These are phyloP conservation scores for Podarcis cretensis DNA, from an alignment of 2,113 vertebrate species.

Conservation along the genomic window DNA sequence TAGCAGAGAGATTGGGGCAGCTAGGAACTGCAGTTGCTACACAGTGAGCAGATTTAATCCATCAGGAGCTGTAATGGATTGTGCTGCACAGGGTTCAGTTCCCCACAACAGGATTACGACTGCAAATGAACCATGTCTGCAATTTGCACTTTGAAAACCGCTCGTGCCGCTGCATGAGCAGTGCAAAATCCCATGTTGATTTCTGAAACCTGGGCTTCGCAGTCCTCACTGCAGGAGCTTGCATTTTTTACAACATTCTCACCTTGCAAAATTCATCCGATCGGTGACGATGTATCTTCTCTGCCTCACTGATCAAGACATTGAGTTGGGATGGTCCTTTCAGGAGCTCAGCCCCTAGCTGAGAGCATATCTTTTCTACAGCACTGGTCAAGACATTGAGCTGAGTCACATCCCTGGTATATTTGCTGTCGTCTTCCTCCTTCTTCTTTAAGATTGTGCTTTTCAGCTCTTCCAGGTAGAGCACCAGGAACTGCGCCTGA, in stretches of 20 bases:
- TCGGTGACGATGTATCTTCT: not conserved
- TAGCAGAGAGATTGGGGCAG: too few species aligned
- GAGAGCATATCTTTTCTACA: not conserved
- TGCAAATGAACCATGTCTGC: too few species aligned
- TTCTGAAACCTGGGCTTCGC: not conserved
- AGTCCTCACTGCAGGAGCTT: not conserved
- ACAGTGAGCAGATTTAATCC: too few species aligned
- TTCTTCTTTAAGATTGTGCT: not conserved
- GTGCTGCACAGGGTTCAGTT: too few species aligned
- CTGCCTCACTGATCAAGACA: not conserved
- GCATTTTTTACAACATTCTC: not conserved
- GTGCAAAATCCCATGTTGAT: not conserved
- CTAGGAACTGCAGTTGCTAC: too few species aligned
- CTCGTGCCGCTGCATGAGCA: too few species aligned
- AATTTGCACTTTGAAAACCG: too few species aligned
- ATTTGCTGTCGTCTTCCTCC: not conserved
- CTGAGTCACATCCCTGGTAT: not conserved
- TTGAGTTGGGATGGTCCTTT: not conserved
- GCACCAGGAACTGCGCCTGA: not conserved
- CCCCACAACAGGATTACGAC: too few species aligned
- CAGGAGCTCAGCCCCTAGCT: not conserved
- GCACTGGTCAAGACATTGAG: not conserved
- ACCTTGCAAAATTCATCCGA: not conserved
- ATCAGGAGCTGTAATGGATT: too few species aligned
- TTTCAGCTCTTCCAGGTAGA: not conserved